These are phyloP conservation scores for Macrophya alboannulata DNA, from an alignment of 2,888 invertebrate genomes.

Conservation along the genomic window DNA sequence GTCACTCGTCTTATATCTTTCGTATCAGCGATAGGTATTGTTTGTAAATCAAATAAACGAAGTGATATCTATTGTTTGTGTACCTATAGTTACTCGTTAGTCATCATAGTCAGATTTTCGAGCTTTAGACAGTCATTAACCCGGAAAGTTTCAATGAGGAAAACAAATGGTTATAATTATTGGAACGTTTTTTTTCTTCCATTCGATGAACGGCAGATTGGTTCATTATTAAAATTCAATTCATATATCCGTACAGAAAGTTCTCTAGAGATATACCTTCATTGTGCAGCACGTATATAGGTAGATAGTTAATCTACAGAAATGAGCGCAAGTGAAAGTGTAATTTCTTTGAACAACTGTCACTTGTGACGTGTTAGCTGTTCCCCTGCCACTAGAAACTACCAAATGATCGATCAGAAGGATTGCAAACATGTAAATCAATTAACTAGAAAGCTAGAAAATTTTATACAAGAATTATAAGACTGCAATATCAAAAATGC, in stretches of 20 bases:
- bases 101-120: neutral
- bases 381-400: neutral
- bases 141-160: neutral
- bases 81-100: neutral
- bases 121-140: conserved; percentile 2
- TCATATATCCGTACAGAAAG: conserved; percentile 7
- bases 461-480: too few species aligned
- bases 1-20: neutral
- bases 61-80: neutral
- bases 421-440: conserved; percentile 9
- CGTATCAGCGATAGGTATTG: neutral
- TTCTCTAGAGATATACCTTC: neutral
- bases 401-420: neutral
- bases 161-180: neutral
- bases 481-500: too few species aligned
- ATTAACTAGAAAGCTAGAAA: neutral
- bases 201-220: neutral
- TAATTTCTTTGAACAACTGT: conserved; percentile 33
- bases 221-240: conserved; percentile 1
- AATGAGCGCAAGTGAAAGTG: conserved; percentile 43
- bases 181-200: neutral
- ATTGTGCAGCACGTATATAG: neutral
- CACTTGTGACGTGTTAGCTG: conserved; percentile 31
- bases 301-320: neutral
- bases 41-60: conserved; percentile 32